A percentile compares a stretch with the other conserved stretches of the same genome.
These are phyloP conservation scores for Lipophrys pholis DNA, from an alignment of 2,113 vertebrate species.

Conservation along the genomic window DNA sequence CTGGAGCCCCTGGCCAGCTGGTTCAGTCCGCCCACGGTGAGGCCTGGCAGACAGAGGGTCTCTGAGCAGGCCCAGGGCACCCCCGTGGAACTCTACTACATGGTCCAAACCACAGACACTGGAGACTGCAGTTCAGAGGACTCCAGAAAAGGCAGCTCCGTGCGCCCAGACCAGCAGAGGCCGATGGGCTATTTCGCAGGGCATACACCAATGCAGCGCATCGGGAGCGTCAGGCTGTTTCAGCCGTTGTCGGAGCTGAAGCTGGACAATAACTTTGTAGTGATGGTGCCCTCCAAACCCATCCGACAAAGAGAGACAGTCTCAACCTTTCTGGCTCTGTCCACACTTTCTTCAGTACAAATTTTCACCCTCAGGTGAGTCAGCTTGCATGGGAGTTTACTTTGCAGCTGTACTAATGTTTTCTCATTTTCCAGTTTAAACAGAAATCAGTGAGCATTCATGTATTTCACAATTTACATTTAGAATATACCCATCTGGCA, in stretches of 20 bases:
- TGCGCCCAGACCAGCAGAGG: slow-evolving; percentile 81
- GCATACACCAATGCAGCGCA: slow-evolving; percentile 86
- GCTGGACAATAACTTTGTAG: slow-evolving; percentile 87
- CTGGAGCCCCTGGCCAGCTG: slow-evolving; percentile 89
- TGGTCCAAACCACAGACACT: slow-evolving; percentile 81
- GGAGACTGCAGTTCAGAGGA: slow-evolving; percentile 88
- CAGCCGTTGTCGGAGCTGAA: slow-evolving; percentile 86
- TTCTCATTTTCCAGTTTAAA: slow-evolving; percentile 4
- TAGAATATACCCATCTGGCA: slow-evolving; percentile 3
- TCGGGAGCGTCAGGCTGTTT: slow-evolving; percentile 88
- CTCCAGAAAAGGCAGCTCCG: slow-evolving; percentile 82
- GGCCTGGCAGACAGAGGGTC: slow-evolving; percentile 84
- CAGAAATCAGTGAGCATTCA: not conserved
- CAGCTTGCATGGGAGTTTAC: slow-evolving; percentile 5
- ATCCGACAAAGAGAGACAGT: slow-evolving; percentile 90
- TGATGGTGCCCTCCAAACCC: slow-evolving; percentile 91
- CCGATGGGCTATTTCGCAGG: slow-evolving; percentile 80
- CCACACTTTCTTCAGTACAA: slow-evolving; percentile 88
- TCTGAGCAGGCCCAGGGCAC: slow-evolving; percentile 84
- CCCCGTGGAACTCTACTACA: slow-evolving; percentile 93
- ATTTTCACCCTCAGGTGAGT: slow-evolving; percentile 92
- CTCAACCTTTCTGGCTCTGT: slow-evolving; percentile 85
- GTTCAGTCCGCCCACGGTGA: slow-evolving; percentile 85
- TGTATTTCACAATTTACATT: not conserved
- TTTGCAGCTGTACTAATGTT: not conserved